Conservation (phyloP, 2,888 invertebrate genomes). For the Callimorpha dominula region DNA sequence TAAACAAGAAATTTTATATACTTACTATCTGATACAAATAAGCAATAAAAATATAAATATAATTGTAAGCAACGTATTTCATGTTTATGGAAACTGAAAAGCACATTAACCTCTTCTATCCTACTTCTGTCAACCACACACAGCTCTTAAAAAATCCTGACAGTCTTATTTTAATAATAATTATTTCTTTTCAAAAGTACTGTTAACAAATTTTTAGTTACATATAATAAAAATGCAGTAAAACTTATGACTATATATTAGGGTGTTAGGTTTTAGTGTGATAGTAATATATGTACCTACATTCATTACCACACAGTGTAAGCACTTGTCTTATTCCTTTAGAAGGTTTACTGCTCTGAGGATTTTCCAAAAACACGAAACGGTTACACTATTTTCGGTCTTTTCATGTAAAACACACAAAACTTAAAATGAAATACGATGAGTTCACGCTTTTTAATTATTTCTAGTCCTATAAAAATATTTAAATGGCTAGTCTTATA, state of each 20-base stretch:
- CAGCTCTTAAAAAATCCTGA: neutral
- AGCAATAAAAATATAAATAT: neutral
- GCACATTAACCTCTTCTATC: neutral
- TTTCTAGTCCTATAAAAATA: neutral
- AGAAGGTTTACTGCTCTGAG: neutral
- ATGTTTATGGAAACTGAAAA: neutral
- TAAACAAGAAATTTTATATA: neutral
- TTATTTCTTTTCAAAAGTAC: no score
- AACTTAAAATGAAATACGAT: neutral
- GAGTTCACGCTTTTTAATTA: neutral
- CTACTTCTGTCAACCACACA: neutral
- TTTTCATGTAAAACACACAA: neutral
- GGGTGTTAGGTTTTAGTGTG: no score
- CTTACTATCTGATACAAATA: no score
- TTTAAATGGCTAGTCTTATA: no score
- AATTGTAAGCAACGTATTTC: neutral
- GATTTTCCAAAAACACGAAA: neutral
- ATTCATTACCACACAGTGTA: neutral
- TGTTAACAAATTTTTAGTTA: no score
- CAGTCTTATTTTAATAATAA: no score
- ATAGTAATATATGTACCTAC: neutral
- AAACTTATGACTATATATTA: no score
- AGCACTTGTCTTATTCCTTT: neutral
- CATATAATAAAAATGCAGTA: no score
- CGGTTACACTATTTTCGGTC: neutral